These are phyloP conservation scores for Dinoponera quadriceps DNA, from an alignment of 1,140 invertebrate genomes.

Conservation along the genomic window DNA sequence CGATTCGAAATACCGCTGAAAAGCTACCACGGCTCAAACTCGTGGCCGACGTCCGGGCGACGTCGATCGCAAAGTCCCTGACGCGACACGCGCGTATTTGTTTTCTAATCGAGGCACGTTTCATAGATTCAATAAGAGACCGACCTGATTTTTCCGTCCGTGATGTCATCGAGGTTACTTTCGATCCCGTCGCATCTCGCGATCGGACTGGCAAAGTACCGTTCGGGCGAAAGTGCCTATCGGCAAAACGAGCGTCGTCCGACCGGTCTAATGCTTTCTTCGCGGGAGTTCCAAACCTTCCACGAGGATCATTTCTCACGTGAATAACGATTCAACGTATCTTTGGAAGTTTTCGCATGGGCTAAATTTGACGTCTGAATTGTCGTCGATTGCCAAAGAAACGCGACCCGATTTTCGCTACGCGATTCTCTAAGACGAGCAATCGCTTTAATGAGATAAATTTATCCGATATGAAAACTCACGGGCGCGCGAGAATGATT, in stretches of 20 bases:
- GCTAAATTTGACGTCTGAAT: not conserved
- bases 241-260: not conserved
- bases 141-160: slow-evolving; percentile 63
- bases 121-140: slow-evolving; percentile 71
- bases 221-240: not conserved
- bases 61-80: too few relatives aligned
- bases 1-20: not conserved
- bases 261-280: too few relatives aligned
- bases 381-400: too few relatives aligned
- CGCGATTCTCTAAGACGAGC: not conserved
- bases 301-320: too few relatives aligned
- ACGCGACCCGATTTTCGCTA: too few relatives aligned
- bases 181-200: slow-evolving; percentile 10
- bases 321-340: too few relatives aligned
- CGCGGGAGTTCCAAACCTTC: too few relatives aligned
- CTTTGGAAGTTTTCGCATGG: too few relatives aligned
- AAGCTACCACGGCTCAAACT: too few relatives aligned
- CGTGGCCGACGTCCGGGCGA: too few relatives aligned
- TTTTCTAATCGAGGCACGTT: slow-evolving; percentile 70
- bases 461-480: not conserved
- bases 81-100: slow-evolving; percentile 44
- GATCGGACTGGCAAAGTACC: too few relatives aligned
- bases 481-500: too few relatives aligned
- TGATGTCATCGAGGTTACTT: slow-evolving; percentile 37
- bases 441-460: not conserved